Conservation (phyloP, 2,888 invertebrate genomes). For the Pilophorus perplexus region DNA sequence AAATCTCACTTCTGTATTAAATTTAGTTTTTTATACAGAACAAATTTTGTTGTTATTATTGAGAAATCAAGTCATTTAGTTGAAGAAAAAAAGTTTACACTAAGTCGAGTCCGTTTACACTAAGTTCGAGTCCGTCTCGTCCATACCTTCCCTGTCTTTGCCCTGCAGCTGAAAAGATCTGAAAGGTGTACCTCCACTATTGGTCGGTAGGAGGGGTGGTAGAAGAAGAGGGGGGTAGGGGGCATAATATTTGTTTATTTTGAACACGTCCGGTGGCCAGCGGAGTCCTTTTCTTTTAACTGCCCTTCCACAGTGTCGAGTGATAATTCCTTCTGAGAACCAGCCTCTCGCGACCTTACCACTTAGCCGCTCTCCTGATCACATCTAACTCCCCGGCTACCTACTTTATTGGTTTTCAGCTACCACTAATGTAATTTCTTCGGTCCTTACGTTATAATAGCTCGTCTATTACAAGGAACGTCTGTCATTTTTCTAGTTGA, state of each 20-base stretch:
- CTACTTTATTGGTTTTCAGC: slow-evolving; percentile 25
- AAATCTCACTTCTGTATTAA: no score
- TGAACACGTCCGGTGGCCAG: slow-evolving; percentile 34
- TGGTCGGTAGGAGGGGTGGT: background rate
- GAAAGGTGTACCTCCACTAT: background rate
- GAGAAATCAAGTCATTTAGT: no score
- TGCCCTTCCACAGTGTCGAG: slow-evolving; percentile 29
- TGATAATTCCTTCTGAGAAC: slow-evolving; percentile 34
- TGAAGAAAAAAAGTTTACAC: no score
- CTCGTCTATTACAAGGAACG: no score
- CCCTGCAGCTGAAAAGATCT: background rate
- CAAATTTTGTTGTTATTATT: no score
- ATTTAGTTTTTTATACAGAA: no score
- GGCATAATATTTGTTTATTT: slow-evolving; percentile 33
- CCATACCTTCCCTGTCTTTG: no score
- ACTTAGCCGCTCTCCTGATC: slow-evolving; percentile 7
- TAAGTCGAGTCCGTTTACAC: no score
- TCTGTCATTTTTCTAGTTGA: no score
- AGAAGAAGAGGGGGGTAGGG: background rate
- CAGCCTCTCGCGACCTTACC: slow-evolving; percentile 18
- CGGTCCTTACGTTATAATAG: no score
- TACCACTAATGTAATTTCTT: slow-evolving; percentile 28
- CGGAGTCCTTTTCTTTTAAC: slow-evolving; percentile 31
- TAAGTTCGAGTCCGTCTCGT: no score
- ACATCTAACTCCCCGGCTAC: slow-evolving; percentile 17